Evolutionary conservation across 2,888 invertebrate genomes (phyloP).

Genomic region (Omphaloscelis lunosa): DNA sequence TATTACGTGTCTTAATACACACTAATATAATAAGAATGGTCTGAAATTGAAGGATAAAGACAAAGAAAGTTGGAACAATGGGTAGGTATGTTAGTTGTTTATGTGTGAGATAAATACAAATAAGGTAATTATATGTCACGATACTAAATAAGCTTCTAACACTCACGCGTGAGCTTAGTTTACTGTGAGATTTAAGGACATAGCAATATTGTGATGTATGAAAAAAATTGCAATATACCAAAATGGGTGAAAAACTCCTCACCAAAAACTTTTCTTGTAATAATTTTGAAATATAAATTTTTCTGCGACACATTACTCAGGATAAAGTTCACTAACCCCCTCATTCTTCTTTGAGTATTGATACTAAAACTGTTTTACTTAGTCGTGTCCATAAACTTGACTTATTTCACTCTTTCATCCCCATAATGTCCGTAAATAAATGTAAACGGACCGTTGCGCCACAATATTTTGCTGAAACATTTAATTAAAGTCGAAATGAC

Average conservation of each 20-base stretch:
- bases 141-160: background rate
- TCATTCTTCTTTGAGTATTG: background rate
- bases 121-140: background rate
- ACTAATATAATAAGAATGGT: constrained; percentile 55
- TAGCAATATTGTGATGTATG: background rate
- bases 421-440: constrained; percentile 3
- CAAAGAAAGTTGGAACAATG: constrained; percentile 5
- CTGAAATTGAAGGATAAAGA: constrained; percentile 54
- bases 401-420: background rate
- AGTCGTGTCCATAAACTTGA: background rate
- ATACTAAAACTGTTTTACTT: background rate
- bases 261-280: background rate
- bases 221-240: background rate
- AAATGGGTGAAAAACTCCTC: background rate
- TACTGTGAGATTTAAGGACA: background rate
- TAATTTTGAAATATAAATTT: background rate
- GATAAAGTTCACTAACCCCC: background rate
- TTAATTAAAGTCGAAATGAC: constrained; percentile 69
- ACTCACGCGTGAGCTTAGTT: too few species aligned
- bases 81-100: constrained; percentile 10
- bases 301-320: background rate
- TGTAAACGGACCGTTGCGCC: constrained; percentile 40
- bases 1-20: constrained; percentile 62
- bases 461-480: constrained; percentile 70
- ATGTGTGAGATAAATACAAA: background rate